phyloP scores from a whole-genome alignment of 2,888 invertebrate genomes.

The Hydraecia micacea region DNA sequence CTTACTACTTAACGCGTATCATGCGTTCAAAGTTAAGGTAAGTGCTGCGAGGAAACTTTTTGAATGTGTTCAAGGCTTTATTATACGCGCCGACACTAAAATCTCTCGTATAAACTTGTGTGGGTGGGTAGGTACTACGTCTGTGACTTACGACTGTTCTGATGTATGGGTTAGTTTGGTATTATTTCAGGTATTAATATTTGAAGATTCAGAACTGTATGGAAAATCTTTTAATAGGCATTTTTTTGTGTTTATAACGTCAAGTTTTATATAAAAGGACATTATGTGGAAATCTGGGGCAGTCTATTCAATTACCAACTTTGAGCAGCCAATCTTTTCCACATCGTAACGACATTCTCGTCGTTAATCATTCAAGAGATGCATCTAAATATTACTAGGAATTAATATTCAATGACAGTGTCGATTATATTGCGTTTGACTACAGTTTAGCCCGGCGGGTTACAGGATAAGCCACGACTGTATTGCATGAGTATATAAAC shows the following conservation, averaged over 20 bases:
- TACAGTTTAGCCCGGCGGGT: not conserved
- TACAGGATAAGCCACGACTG: not conserved
- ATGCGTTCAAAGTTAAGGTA: constrained; percentile 69
- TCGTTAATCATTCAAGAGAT: not conserved
- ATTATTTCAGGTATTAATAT: constrained; percentile 18
- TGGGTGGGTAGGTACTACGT: constrained; percentile 23
- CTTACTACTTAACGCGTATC: constrained; percentile 70
- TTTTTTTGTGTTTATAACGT: not conserved
- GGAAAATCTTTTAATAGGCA: not conserved
- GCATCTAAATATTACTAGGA: not conserved
- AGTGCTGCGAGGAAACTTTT: constrained; percentile 67
- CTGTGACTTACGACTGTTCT: constrained; percentile 52
- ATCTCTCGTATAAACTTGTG: constrained; percentile 60
- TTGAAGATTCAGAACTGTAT: not conserved
- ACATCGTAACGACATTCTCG: no score
- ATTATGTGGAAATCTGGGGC: not conserved
- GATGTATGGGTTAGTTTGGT: constrained; percentile 34
- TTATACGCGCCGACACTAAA: constrained; percentile 64
- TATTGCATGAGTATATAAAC: not conserved
- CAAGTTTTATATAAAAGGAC: not conserved
- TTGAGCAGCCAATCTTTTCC: not conserved
- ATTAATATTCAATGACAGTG: not conserved
- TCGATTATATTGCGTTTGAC: not conserved
- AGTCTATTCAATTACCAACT: not conserved
- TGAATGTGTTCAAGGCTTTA: constrained; percentile 67